Base-by-base conservation (phyloP, 2,797 vertebrate genomes). In the Gymnoscopelus braueri region DNA sequence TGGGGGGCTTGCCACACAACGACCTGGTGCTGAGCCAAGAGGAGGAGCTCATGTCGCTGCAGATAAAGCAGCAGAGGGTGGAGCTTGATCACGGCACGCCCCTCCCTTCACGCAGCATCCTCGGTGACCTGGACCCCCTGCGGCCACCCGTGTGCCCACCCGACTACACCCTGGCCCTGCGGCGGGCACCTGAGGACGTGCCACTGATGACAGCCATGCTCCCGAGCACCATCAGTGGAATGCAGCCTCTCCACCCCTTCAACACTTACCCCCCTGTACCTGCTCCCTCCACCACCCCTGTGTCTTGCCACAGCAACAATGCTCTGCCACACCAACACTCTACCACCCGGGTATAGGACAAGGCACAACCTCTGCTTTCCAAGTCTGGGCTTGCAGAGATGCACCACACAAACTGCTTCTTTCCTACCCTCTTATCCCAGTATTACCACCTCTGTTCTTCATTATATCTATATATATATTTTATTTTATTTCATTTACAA, bases 261-360 rank as follows among this genome's bases (percentile, higher is more conserved):
- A 97, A 96, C 89, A 95, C 95, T 7, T 97, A 96, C 60, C 95
- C 95, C 56, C 93, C 94, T 0, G 91, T 94, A 72, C 93, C 95
- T 1, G 88, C 91, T 71, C 93, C 91, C 4, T 87, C 89, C 61
- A 88, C 88, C 12, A 91, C 91, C 56, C 91, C 94, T 0, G 84
- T 92, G 66, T 90, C 94, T 63, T 92, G 92, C 78, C 94, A 94
- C 86, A 93, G 92, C 92, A 97, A 97, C 94, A 97, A 96, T 91
- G 95, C 96, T 78, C 91, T 97, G 84, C 95, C 97, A 68, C 96
- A 97, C 86, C 96, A 96, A 87, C 97, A 97, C 92, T 97, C 96
- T 78, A 98, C 97, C 85, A 98, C 97, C 65, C 94, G 96, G 57
- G 97, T 97, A 96, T 97, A 97, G 92, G 89, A 88, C 81, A 77